Base-by-base conservation (phyloP, 2,113 vertebrate genomes). In the Mus pahari region DNA sequence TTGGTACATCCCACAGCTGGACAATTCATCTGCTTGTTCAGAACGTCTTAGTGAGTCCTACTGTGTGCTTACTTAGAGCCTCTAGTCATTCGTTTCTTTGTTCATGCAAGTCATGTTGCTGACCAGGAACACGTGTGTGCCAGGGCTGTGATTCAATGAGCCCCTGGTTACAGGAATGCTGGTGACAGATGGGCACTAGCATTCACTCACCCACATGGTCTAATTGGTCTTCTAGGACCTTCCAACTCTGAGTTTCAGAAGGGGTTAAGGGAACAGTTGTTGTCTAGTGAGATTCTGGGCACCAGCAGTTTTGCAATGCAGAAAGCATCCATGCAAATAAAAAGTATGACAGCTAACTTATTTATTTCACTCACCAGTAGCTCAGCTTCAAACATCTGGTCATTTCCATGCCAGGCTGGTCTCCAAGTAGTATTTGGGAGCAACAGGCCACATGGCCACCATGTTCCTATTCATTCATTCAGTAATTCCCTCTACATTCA, bases 341-440 rank as follows among this genome's bases (percentile, higher is more conserved):
- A 36, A 94, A 94, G 53, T 94, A 77, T 91, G 89, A 92, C 86
- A 83, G 86, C 79, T 83, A 94, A 93, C 88, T 96, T 95, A 97
- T 97, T 97, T 95, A 95, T 95, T 97, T 94, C 95, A 92, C 94
- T 96, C 94, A 71, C 86, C 92, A 95, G 81, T 94, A 94, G 93
- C 97, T 97, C 96, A 87, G 89, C 91, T 94, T 98, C 97, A 96
- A 97, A 97, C 97, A 97, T 97, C 97, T 97, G 97, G 96, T 97
- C 97, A 97, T 97, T 98, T 96, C 94, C 86, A 97, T 97, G 96
- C 95, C 92, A 97, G 97, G 94, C 97, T 97, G 92, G 91, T 96
- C 94, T 95, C 96, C 97, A 95, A 97, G 92, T 95, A 94, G 94
- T 91, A 94, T 96, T 97, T 9, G 1, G 73, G 97, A 90, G 96